phyloP scores from a whole-genome alignment of 2,888 invertebrate genomes.

The Himalopsyche tibetana region DNA sequence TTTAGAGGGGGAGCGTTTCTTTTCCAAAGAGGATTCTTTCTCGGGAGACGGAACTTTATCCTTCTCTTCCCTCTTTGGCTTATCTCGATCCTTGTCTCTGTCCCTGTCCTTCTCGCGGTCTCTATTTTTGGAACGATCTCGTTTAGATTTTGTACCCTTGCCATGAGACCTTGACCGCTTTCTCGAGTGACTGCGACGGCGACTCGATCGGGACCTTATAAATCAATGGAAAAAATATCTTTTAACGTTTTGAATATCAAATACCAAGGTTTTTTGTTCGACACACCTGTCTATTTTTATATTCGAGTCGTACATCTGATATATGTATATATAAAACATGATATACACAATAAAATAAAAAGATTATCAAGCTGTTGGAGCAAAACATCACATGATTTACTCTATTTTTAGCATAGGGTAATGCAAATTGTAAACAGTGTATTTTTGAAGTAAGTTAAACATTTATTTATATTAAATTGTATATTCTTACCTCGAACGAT shows the following conservation, averaged over 20 bases:
- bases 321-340: too few species aligned
- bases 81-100: conserved; percentile 63
- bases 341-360: too few species aligned
- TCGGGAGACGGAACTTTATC: conserved; percentile 68
- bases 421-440: not conserved
- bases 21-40: conserved; percentile 70
- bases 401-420: not conserved
- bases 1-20: conserved; percentile 65
- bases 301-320: too few species aligned
- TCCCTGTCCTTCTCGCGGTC: conserved; percentile 71
- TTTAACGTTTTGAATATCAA: not conserved
- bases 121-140: conserved; percentile 73
- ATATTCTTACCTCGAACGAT: conserved; percentile 68
- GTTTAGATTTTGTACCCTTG: conserved; percentile 70
- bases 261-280: too few species aligned
- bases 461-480: conserved; percentile 66
- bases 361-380: too few species aligned
- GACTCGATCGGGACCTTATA: conserved; percentile 76
- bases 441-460: conserved; percentile 52
- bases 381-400: not conserved
- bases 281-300: too few species aligned
- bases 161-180: conserved; percentile 70
- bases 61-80: conserved; percentile 68
- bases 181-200: conserved; percentile 73
- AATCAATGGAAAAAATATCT: conserved; percentile 55